Evolutionary conservation across 2,113 vertebrate genomes (phyloP).

Genomic region (human): GRCh38 chr14:63044501-63045000

Average conservation of each 20-base stretch:
- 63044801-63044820: not conserved
- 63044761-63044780: not conserved
- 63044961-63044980: not conserved
- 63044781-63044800: not conserved
- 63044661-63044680: slow-evolving; percentile 14
- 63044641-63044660: slow-evolving; percentile 10
- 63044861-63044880: not conserved
- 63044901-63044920: not conserved
- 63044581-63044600: not conserved
- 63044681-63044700: slow-evolving; percentile 22
- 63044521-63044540: slow-evolving; percentile 52
- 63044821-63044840: not conserved
- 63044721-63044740: slow-evolving; percentile 38
- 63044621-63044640: not conserved
- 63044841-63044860: not conserved
- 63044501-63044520: not conserved
- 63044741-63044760: not conserved
- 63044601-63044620: not conserved
- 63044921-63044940: slow-evolving; percentile 32
- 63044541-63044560: not conserved
- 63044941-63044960: not conserved
- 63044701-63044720: slow-evolving; percentile 46
- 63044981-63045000: not conserved
- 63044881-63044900: slow-evolving; percentile 36
- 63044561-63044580: not conserved